Percentiles rank a stretch among this genome's conserved stretches.
phyloP scores from a whole-genome alignment of 2,113 vertebrate species.

The Channa argus region DNA sequence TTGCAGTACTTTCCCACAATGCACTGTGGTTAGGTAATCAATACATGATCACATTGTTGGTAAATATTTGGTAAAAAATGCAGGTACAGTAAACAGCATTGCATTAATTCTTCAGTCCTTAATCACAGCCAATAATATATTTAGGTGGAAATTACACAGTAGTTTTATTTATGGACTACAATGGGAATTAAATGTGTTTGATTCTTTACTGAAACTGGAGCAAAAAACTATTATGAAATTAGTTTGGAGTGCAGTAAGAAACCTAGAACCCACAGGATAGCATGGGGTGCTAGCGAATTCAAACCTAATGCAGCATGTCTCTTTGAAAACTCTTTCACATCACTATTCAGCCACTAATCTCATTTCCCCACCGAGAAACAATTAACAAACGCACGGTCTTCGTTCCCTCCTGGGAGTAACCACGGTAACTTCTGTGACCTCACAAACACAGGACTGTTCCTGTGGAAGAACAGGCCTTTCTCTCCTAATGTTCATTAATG shows the following conservation, averaged over 20 bases:
- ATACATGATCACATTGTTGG: no score
- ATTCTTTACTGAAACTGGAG: slow-evolving; percentile 20
- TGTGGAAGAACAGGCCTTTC: slow-evolving; percentile 83
- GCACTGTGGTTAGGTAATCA: no score
- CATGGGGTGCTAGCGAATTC: slow-evolving; percentile 66
- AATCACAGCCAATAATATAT: no score
- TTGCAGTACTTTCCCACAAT: no score
- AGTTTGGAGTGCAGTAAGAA: slow-evolving; percentile 55
- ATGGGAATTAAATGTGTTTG: slow-evolving; percentile 20
- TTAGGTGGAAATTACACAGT: no score
- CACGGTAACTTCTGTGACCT: slow-evolving; percentile 86
- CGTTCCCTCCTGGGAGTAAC: slow-evolving; percentile 81
- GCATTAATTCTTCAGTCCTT: no score
- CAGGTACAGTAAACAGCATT: no score
- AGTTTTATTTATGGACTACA: not conserved
- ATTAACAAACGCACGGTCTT: slow-evolving; percentile 84
- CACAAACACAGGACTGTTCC: slow-evolving; percentile 84
- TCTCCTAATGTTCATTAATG: slow-evolving; percentile 84
- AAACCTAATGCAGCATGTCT: slow-evolving; percentile 78
- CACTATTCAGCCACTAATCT: slow-evolving; percentile 87
- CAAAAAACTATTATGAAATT: slow-evolving; percentile 49
- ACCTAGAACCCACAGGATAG: slow-evolving; percentile 57
- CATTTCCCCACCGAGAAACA: slow-evolving; percentile 83
- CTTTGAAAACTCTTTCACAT: slow-evolving; percentile 84
- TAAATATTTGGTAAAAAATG: no score